Conservation (phyloP, 2,113 vertebrate species). For the Entelurus aequoreus region DNA sequence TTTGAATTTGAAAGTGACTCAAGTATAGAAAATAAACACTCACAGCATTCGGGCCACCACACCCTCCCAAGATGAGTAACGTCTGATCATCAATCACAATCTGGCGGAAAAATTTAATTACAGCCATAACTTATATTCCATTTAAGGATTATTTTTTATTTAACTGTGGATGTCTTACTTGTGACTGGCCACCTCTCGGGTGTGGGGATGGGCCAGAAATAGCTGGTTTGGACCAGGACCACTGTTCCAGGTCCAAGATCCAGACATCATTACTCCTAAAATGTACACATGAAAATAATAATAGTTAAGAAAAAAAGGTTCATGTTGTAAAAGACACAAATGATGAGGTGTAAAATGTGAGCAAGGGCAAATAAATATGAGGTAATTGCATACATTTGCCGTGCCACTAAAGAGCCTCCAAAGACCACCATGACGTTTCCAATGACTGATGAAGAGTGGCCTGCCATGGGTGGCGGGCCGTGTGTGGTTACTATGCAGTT, state of each 20-base stretch:
- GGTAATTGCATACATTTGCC: slow-evolving; percentile 84
- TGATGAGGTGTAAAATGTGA: too few relatives aligned
- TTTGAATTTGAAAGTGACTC: not conserved
- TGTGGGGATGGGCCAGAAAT: slow-evolving; percentile 85
- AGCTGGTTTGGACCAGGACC: slow-evolving; percentile 93
- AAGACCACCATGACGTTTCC: slow-evolving; percentile 95
- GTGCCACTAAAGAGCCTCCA: slow-evolving; percentile 90
- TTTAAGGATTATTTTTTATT: not conserved
- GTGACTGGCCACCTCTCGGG: slow-evolving; percentile 92
- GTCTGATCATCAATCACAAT: slow-evolving; percentile 90
- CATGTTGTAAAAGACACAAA: not conserved
- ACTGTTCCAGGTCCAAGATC: slow-evolving; percentile 95
- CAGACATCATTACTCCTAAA: slow-evolving; percentile 95
- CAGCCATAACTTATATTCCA: not conserved
- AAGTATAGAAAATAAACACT: slow-evolving; percentile 49
- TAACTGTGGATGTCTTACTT: slow-evolving; percentile 68
- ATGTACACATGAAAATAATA: not conserved
- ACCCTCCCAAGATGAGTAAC: slow-evolving; percentile 91
- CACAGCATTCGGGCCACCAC: slow-evolving; percentile 97
- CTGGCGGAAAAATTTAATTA: slow-evolving; percentile 54
- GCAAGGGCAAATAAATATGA: not conserved
- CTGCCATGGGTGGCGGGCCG: slow-evolving; percentile 96
- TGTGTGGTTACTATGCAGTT: slow-evolving; percentile 97
- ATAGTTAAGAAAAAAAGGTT: not conserved
- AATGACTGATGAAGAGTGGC: slow-evolving; percentile 95